Evolutionary conservation across 2,888 invertebrate genomes (phyloP).

Genomic region (Amorpha juglandis): DNA sequence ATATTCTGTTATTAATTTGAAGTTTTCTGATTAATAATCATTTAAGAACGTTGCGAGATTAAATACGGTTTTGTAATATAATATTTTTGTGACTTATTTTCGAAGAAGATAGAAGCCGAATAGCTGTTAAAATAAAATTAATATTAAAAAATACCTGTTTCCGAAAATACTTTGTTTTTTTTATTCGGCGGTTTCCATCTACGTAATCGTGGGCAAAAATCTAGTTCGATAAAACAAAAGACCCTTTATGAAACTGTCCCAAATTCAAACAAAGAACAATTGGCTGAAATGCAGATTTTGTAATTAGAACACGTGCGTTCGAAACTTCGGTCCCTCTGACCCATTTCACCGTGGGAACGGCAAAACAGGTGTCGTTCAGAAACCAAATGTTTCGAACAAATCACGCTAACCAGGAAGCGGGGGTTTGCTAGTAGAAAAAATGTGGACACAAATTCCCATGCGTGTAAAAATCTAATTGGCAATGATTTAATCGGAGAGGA

Average conservation of each 20-base stretch:
- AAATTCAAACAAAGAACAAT: constrained; percentile 36
- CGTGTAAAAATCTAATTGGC: constrained; percentile 16
- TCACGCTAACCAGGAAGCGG: constrained; percentile 69
- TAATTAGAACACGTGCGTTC: constrained; percentile 59
- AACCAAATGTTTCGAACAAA: constrained; percentile 71
- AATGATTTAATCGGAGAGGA: not conserved
- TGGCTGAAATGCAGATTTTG: constrained; percentile 45
- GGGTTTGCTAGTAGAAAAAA: constrained; percentile 50
- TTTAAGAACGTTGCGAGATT: too few species aligned
- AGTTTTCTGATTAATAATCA: too few species aligned
- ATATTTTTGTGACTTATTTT: too few species aligned
- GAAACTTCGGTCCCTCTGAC: constrained; percentile 39
- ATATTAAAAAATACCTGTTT: too few species aligned
- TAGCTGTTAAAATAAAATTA: too few species aligned
- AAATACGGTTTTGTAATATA: too few species aligned
- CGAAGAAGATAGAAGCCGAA: too few species aligned
- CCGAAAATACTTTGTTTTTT: too few species aligned
- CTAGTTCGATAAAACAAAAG: not conserved
- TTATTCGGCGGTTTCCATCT: too few species aligned
- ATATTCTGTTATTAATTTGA: too few species aligned
- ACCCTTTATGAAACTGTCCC: constrained; percentile 5
- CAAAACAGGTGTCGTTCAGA: constrained; percentile 67
- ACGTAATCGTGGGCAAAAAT: too few species aligned
- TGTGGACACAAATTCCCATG: constrained; percentile 51
- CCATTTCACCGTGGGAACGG: constrained; percentile 66